phyloP scores from a whole-genome alignment of 2,797 vertebrate genomes.

The Crax fasciolata region DNA sequence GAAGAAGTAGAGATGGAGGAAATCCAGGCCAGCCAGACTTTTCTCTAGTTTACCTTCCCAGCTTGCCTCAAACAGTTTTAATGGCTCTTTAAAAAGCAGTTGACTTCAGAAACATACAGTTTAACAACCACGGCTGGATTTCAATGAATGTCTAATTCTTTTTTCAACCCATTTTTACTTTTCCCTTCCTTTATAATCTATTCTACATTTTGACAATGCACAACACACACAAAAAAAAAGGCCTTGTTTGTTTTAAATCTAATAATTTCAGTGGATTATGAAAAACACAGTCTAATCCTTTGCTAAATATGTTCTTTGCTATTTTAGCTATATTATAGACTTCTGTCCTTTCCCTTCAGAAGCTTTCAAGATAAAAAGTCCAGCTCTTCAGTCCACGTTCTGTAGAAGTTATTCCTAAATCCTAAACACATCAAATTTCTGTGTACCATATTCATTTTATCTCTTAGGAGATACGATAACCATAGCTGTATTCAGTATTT shows the following conservation, averaged over 20 bases:
- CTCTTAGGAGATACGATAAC: not conserved
- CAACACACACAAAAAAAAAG: not conserved
- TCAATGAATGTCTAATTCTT: not conserved
- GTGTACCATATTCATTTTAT: not conserved
- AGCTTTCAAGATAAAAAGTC: not conserved
- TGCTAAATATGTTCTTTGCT: not conserved
- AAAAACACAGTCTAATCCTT: conserved; percentile 22
- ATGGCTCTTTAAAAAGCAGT: not conserved
- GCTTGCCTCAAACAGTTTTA: not conserved
- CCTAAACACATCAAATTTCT: not conserved
- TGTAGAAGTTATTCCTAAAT: not conserved
- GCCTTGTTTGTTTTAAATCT: not conserved
- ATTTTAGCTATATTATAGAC: not conserved
- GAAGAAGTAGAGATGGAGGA: not conserved
- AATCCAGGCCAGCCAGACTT: not conserved
- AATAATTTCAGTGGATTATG: not conserved
- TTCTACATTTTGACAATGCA: not conserved
- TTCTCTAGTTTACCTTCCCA: not conserved
- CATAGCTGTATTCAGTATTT: not conserved
- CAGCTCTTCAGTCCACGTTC: not conserved
- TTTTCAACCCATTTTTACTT: conserved; percentile 22
- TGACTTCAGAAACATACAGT: not conserved
- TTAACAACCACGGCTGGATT: not conserved
- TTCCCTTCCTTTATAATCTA: not conserved
- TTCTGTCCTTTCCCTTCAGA: not conserved